phyloP scores from a whole-genome alignment of 2,797 vertebrate species.

The Microhierax caerulescens region DNA sequence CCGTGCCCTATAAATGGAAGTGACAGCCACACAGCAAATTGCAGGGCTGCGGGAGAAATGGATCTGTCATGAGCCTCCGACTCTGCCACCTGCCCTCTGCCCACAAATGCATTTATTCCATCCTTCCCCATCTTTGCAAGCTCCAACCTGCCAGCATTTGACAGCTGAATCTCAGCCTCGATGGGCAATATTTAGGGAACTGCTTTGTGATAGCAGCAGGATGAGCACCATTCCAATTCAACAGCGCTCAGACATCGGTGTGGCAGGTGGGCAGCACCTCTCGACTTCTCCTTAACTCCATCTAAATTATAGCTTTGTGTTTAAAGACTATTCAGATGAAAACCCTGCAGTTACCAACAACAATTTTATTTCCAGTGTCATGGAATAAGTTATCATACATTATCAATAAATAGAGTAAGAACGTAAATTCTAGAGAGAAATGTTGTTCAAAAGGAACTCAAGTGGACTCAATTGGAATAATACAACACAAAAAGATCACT shows the following conservation, averaged over 20 bases:
- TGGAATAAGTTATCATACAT: background rate
- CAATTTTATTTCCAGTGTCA: background rate
- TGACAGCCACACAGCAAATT: background rate
- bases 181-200: background rate
- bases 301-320: background rate
- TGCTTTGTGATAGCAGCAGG: background rate
- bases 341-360: background rate
- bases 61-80: background rate
- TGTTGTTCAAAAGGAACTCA: background rate
- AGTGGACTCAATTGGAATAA: conserved; percentile 2
- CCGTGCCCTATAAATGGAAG: background rate
- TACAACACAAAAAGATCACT: background rate
- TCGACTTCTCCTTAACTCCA: background rate
- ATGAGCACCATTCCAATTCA: background rate
- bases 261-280: background rate
- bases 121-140: background rate
- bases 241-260: background rate
- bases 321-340: background rate
- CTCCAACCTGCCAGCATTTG: background rate
- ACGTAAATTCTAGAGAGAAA: background rate
- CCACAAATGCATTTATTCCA: background rate
- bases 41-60: background rate
- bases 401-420: background rate
- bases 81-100: background rate
- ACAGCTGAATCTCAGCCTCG: background rate